A percentile compares a stretch with the other conserved stretches of the same genome.
phyloP scores from a whole-genome alignment of 2,888 invertebrate species.

The Galeopsomyia nigrocyanea region DNA sequence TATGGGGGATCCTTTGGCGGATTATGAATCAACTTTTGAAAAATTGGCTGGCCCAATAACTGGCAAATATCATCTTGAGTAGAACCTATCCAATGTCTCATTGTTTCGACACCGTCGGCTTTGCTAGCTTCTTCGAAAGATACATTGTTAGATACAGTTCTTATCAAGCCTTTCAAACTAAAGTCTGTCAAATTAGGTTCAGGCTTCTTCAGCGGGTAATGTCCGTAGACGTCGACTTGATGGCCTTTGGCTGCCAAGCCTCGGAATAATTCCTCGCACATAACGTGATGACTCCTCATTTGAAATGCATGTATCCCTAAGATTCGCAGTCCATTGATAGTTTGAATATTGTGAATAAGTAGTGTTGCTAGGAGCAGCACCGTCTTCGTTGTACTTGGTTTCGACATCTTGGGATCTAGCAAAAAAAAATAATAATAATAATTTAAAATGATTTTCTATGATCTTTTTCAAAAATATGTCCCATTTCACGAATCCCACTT shows the following conservation, averaged over 20 bases:
- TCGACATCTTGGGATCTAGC: too few species aligned
- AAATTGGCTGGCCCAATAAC: conserved; percentile 43
- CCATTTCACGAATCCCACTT: too few species aligned
- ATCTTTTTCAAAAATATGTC: too few species aligned
- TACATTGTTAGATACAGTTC: conserved; percentile 44
- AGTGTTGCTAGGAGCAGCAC: too few species aligned
- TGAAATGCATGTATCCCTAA: conserved; percentile 68
- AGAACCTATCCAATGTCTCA: background rate
- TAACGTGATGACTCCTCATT: conserved; percentile 69
- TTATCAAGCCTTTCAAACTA: conserved; percentile 46
- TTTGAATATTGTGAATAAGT: background rate
- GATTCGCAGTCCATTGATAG: conserved; percentile 64
- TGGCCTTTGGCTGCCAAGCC: conserved; percentile 59
- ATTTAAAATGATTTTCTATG: too few species aligned
- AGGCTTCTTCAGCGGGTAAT: conserved; percentile 52
- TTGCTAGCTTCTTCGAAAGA: conserved; percentile 45
- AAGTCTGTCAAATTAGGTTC: conserved; percentile 52
- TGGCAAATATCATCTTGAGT: conserved; percentile 6
- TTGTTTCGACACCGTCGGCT: background rate
- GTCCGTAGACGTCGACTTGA: conserved; percentile 60
- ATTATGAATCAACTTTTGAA: conserved; percentile 50
- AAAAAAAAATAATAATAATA: too few species aligned
- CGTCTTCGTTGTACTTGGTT: too few species aligned
- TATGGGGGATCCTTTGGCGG: conserved; percentile 49
- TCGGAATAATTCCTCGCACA: conserved; percentile 66